Conservation (phyloP, 2,888 invertebrate species). For the Crossocerus cetratus region DNA sequence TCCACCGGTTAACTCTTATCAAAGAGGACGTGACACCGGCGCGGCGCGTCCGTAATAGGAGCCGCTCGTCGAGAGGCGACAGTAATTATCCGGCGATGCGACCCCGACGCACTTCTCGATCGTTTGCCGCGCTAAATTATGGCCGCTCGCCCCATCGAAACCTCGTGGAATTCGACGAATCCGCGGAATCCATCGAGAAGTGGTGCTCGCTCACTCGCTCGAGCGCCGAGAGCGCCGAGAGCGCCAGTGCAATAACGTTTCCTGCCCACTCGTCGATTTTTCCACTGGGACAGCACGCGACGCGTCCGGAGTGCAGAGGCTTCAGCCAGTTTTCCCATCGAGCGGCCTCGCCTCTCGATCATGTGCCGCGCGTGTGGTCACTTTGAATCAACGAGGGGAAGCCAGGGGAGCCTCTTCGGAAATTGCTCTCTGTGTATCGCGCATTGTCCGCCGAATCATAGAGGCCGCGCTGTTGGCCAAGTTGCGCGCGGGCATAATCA, state of each 20-base stretch:
- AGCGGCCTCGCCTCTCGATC: no score
- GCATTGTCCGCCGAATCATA: not conserved
- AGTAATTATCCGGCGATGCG: slow-evolving; percentile 29
- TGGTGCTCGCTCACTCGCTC: not conserved
- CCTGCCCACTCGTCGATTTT: not conserved
- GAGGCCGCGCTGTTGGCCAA: not conserved
- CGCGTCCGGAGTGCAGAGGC: no score
- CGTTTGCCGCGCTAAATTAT: slow-evolving; percentile 21
- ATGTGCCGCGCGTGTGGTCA: no score
- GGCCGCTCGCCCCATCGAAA: not conserved
- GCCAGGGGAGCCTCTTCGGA: no score
- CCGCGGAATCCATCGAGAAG: slow-evolving; percentile 24
- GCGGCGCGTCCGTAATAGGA: not conserved
- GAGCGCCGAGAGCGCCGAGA: not conserved
- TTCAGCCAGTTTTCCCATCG: no score
- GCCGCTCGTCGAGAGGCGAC: slow-evolving; percentile 5
- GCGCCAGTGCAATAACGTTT: slow-evolving; percentile 30
- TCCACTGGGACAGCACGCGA: not conserved
- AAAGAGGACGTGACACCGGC: slow-evolving; percentile 14
- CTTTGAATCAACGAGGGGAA: no score
- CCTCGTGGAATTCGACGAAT: slow-evolving; percentile 8
- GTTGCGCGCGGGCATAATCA: slow-evolving; percentile 21
- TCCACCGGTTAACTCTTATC: slow-evolving; percentile 28
- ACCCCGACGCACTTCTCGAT: slow-evolving; percentile 23
- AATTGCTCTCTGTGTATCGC: not conserved